Percentiles rank a stretch among this genome's conserved stretches.
phyloP scores from a whole-genome alignment of 2,888 invertebrate genomes.

The Carterocephalus palaemon region DNA sequence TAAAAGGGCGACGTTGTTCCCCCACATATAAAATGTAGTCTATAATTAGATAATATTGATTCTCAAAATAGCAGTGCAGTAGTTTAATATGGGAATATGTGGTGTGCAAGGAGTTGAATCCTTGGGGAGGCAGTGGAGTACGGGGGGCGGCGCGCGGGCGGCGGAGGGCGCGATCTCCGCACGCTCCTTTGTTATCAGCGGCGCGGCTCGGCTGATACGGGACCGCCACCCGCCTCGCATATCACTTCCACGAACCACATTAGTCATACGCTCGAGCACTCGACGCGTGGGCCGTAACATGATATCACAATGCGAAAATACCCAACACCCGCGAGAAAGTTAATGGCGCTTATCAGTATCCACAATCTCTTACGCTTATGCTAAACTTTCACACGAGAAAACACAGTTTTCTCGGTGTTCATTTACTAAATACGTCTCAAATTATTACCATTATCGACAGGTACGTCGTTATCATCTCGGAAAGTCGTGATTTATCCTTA shows the following conservation, averaged over 20 bases:
- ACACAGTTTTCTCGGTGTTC: slow-evolving; percentile 50
- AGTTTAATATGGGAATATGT: slow-evolving; percentile 48
- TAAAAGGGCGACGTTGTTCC: slow-evolving; percentile 53
- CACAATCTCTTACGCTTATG: slow-evolving; percentile 76
- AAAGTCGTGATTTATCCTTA: slow-evolving; percentile 83
- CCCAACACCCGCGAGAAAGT: slow-evolving; percentile 80
- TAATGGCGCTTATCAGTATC: slow-evolving; percentile 81
- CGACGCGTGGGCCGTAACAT: slow-evolving; percentile 79
- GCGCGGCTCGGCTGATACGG: slow-evolving; percentile 52
- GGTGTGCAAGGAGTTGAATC: slow-evolving; percentile 27
- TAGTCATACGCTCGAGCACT: slow-evolving; percentile 75
- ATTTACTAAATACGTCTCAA: slow-evolving; percentile 46
- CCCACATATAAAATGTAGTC: slow-evolving; percentile 66
- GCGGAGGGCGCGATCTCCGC: slow-evolving; percentile 33
- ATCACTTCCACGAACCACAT: slow-evolving; percentile 76
- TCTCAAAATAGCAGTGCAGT: slow-evolving; percentile 68
- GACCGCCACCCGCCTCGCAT: slow-evolving; percentile 64
- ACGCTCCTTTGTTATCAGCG: slow-evolving; percentile 75
- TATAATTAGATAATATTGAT: slow-evolving; percentile 74
- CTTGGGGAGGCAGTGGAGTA: slow-evolving; percentile 13
- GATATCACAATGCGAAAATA: slow-evolving; percentile 81
- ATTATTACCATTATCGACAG: slow-evolving; percentile 86
- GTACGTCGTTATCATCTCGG: slow-evolving; percentile 87
- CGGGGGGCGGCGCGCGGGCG: slow-evolving; percentile 18
- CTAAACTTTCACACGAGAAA: slow-evolving; percentile 78